Base-by-base conservation (phyloP, 2,113 vertebrate genomes). In the Cinclus mexicanus region DNA sequence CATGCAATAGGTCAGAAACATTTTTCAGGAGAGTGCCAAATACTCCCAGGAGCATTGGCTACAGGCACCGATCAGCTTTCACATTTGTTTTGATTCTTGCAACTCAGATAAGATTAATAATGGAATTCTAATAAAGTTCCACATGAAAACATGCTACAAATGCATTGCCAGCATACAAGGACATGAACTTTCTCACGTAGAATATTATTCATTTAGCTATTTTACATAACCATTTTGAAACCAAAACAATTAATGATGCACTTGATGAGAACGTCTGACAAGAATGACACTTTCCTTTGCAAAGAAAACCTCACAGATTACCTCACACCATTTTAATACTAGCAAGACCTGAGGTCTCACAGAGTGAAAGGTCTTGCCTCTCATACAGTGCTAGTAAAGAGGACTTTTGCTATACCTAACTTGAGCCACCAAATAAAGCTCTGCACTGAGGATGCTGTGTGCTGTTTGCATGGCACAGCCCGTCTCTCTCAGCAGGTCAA, bases 21-120 rank as follows among this genome's bases (percentile, higher is more conserved):
- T 92, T 94, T 84, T 95, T 89, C 92, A 96, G 56, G 52, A 65
- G 53, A 90, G 76, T 59, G 83, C 86, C 86, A 90, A 83, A 77
- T 64, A 35, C 37, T 95, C 92, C 49, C 65, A 71, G 53, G 57
- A 94, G 64, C 53, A 72, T 7, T 83, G 85, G 69, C 90, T 87
- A 56, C 65, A 49, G 50, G 46, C 50, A 90, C 77, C 0, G 3
- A 87, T 64, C 53, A 80, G 61, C 52, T 93, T 95, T 90, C 76
- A 84, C 65, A 70, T 92, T 90, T 93, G 56, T 77, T 93, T 94
- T 86, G 87, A 52, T 78, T 83, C 64, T 70, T 79, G 16, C 50
- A 86, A 64, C 49, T 75, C 76, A 22, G 65, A 75, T 49, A 37
- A 87, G 60, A 59, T 87, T 92, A 75, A 84, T 84, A 89, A 80